phyloP scores from a whole-genome alignment of 2,888 invertebrate species.

The Choristoneura rosaceana region DNA sequence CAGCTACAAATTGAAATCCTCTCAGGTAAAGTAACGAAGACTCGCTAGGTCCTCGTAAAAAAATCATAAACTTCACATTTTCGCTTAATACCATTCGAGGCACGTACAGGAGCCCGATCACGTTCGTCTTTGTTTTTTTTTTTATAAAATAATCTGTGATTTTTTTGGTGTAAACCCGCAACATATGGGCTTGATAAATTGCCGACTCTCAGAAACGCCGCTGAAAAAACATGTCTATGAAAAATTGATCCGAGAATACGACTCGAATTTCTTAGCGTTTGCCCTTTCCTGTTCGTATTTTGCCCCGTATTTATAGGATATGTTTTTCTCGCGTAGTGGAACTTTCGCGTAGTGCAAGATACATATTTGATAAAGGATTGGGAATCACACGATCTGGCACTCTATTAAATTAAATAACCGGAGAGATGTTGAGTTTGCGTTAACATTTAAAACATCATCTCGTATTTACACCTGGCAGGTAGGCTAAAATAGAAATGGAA shows the following conservation, averaged over 20 bases:
- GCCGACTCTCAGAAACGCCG: conserved; percentile 46
- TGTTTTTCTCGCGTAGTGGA: conserved; percentile 10
- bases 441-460: neutral
- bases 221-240: conserved; percentile 54
- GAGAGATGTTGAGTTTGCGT: neutral
- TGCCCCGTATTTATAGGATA: conserved; percentile 5
- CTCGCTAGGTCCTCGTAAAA: conserved; percentile 51
- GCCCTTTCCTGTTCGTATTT: conserved; percentile 38
- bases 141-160: conserved; percentile 68
- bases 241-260: conserved; percentile 65
- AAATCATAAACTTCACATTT: conserved; percentile 68
- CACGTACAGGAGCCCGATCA: conserved; percentile 66
- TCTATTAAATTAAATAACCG: conserved; percentile 20
- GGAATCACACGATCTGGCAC: conserved; percentile 11
- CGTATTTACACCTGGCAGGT: neutral
- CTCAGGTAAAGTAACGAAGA: conserved; percentile 44
- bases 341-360: conserved; percentile 6
- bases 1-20: conserved; percentile 49
- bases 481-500: neutral
- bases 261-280: conserved; percentile 52
- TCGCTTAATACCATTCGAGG: conserved; percentile 56
- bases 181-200: conserved; percentile 75
- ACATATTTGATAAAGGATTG: conserved; percentile 22
- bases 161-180: conserved; percentile 58
- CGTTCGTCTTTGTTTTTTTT: conserved; percentile 69